These are phyloP conservation scores for Pangasius larnaudii DNA, from an alignment of 2,797 vertebrate genomes.

Conservation along the genomic window DNA sequence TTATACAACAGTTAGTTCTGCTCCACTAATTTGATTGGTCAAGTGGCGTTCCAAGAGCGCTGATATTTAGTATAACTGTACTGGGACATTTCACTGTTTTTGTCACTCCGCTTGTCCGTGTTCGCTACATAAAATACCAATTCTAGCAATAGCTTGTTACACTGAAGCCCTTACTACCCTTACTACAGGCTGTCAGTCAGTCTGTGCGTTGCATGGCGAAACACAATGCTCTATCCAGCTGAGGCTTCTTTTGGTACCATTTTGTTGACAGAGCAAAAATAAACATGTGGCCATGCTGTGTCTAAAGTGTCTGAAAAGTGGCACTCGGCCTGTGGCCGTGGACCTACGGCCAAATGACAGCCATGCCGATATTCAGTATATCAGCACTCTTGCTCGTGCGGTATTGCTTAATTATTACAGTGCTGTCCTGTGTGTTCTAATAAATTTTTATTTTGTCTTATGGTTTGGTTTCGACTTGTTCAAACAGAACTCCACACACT, in stretches of 20 bases:
- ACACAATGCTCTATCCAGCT: not conserved
- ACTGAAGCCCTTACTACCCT: not conserved
- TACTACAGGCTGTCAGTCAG: not conserved
- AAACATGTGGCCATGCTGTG: not conserved
- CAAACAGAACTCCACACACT: conserved; percentile 7
- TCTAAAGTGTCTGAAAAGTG: not conserved
- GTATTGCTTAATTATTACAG: not conserved
- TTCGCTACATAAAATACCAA: not conserved
- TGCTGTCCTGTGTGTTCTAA: not conserved
- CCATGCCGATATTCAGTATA: not conserved
- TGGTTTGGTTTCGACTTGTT: not conserved
- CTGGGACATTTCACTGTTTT: not conserved
- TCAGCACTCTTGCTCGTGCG: too few relatives aligned
- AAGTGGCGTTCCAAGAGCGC: not conserved
- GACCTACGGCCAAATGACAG: not conserved
- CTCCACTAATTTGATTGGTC: not conserved
- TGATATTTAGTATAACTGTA: not conserved
- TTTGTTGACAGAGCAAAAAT: not conserved
- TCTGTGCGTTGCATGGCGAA: not conserved
- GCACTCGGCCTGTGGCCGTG: not conserved
- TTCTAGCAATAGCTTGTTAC: not conserved
- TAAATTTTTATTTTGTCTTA: not conserved
- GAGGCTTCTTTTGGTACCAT: too few relatives aligned
- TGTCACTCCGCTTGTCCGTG: not conserved
- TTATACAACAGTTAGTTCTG: not conserved